Evolutionary conservation across 1,140 invertebrate genomes (phyloP), one percentile per base, ranked within the genome.

Genomic region (Lepidurus packardi): DNA sequence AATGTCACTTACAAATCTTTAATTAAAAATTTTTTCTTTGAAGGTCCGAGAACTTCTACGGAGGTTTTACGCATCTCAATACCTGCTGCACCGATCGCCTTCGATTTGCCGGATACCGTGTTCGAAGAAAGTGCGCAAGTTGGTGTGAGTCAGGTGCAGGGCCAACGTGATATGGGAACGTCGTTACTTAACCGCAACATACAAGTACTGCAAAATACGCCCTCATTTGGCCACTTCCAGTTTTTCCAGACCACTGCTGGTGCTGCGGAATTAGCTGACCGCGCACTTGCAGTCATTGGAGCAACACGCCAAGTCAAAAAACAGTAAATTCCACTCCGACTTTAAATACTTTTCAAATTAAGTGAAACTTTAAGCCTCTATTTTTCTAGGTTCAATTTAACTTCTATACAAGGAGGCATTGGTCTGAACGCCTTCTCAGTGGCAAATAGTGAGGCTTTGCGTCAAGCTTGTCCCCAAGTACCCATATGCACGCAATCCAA

Each of bases 281-380:
- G 73, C 24, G 79, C 79, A 1, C 21, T 80, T 6, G 42, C 34
- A 16, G 79, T 80, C 42, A 77, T 80, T n/a, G 79, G 74, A 47
- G 76, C 79, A 13, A 80, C 75, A 1, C 44, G 76, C 9, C 75
- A 44, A 74, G 73, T 80, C 21, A 47, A 80, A n/a, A 7, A 74
- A 21, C 47, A 73, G 79, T 80, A 74, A 34, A 34, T 34, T 34
- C 34, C 95, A 94, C 2, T 8, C 16, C 43, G 24, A 9, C 7
- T 7, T 47, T 11, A 7, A 0, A 9, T n/a, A 24, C 21, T 24
- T 75, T 13, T 11, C 5, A 24, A 11, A 7, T 65, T 9, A n/a
- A 65, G 1, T 8, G 1, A 65, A 7, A 9, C 16, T 65, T 21
- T 16, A 16, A 21, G 7, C 2, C 41, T 44, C 7, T 16, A 9